Conservation (phyloP, 2,113 vertebrate species). For the Plecturocebus donacophilus region DNA sequence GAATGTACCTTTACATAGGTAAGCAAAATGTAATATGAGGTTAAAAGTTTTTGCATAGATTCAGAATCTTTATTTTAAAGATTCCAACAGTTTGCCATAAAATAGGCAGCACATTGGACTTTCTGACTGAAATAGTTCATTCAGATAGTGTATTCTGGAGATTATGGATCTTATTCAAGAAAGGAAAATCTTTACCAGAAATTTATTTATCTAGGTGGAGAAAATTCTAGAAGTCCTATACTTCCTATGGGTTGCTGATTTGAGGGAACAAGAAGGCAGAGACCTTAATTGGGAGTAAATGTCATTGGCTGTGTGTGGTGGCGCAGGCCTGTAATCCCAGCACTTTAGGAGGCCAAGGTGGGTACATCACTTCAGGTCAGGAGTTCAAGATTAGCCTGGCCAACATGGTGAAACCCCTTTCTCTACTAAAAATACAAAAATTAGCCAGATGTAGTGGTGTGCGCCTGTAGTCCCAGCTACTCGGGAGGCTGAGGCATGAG, state of each 20-base stretch:
- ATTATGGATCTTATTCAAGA: conserved; percentile 20
- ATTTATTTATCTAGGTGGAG: conserved; percentile 17
- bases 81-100: conserved; percentile 29
- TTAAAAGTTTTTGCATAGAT: conserved; percentile 24
- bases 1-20: not conserved
- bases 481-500: no score
- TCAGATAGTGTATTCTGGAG: not conserved
- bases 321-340: no score
- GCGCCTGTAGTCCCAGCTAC: no score
- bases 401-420: no score
- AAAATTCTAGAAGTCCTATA: not conserved
- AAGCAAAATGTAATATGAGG: not conserved
- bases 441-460: no score
- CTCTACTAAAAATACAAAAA: no score
- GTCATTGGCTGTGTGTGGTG: not conserved
- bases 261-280: not conserved
- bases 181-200: conserved; percentile 34
- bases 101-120: not conserved
- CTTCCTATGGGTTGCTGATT: not conserved
- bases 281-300: conserved; percentile 40
- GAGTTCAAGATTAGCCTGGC: no score
- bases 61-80: conserved; percentile 38
- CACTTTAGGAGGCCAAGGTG: no score
- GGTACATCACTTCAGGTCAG: no score
- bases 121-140: conserved; percentile 38